A percentile compares a stretch with the other conserved stretches of the same genome.
These are phyloP conservation scores for Babyrousa celebensis DNA, from an alignment of 2,797 vertebrate genomes.

Conservation along the genomic window DNA sequence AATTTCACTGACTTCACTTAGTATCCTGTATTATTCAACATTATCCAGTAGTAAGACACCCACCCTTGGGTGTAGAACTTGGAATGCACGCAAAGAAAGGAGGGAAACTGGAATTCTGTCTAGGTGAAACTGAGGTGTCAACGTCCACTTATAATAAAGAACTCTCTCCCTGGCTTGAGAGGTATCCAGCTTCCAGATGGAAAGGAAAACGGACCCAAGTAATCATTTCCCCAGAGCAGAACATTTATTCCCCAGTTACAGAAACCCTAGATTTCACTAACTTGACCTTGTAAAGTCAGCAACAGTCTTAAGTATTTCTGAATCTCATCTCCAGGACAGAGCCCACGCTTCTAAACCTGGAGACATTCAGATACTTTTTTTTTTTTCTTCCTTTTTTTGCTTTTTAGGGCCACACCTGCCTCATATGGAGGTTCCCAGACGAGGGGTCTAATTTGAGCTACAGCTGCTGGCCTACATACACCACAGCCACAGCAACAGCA, in stretches of 20 bases:
- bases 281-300: conserved; percentile 3
- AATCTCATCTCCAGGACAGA: conserved; percentile 2
- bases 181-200: neutral
- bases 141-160: neutral
- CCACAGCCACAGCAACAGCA: too few species aligned
- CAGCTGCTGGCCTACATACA: too few species aligned
- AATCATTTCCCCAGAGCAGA: neutral
- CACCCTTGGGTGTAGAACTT: neutral
- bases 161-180: neutral
- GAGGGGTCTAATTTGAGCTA: too few species aligned
- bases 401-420: too few species aligned
- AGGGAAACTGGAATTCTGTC: neutral
- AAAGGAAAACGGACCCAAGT: neutral
- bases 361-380: neutral
- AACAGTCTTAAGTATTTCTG: conserved; percentile 11
- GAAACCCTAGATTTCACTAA: conserved; percentile 20
- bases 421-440: too few species aligned
- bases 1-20: neutral
- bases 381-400: too few species aligned
- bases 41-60: neutral
- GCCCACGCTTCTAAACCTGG: neutral
- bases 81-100: neutral
- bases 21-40: neutral
- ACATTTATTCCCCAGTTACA: neutral
- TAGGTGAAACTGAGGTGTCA: neutral